Conservation (phyloP, 2,888 invertebrate species). For the Caenorhabditis parvicauda region DNA sequence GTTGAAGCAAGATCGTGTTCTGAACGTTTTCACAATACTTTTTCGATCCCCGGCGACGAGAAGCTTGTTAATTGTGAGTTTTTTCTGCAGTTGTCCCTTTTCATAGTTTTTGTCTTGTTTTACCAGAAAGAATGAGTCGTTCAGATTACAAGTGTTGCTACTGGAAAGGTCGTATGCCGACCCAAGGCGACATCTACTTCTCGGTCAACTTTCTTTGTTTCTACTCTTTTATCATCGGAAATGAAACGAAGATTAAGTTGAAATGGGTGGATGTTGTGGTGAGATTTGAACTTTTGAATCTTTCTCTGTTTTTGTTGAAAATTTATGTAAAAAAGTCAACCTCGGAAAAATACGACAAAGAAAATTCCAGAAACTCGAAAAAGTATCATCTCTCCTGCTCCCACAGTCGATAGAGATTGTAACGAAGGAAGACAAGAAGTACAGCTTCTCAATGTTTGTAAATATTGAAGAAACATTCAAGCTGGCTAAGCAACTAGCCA, state of each 20-base stretch:
- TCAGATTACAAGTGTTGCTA: conserved; percentile 74
- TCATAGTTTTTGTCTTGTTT: too few relatives aligned
- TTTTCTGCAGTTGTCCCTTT: neutral
- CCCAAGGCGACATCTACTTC: conserved; percentile 96
- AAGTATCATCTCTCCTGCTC: conserved; percentile 50
- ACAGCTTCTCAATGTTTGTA: conserved; percentile 87
- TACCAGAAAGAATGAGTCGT: neutral
- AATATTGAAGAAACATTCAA: conserved; percentile 84
- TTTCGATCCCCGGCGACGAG: conserved; percentile 87
- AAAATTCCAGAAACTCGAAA: conserved; percentile 53
- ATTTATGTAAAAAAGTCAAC: neutral
- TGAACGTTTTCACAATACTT: conserved; percentile 82
- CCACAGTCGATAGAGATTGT: conserved; percentile 53
- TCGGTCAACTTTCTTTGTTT: conserved; percentile 93
- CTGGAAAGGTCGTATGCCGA: conserved; percentile 85
- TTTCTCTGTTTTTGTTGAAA: neutral
- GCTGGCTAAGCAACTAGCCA: conserved; percentile 89
- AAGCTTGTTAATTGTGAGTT: conserved; percentile 87
- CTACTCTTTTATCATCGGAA: conserved; percentile 88
- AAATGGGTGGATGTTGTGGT: conserved; percentile 83
- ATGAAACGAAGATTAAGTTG: conserved; percentile 81
- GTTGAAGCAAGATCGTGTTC: conserved; percentile 67
- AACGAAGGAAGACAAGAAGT: conserved; percentile 64
- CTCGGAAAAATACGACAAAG: too few relatives aligned
- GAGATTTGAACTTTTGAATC: too few relatives aligned